phyloP scores from a whole-genome alignment of 2,888 invertebrate species.

The Plemyria rubiginata region DNA sequence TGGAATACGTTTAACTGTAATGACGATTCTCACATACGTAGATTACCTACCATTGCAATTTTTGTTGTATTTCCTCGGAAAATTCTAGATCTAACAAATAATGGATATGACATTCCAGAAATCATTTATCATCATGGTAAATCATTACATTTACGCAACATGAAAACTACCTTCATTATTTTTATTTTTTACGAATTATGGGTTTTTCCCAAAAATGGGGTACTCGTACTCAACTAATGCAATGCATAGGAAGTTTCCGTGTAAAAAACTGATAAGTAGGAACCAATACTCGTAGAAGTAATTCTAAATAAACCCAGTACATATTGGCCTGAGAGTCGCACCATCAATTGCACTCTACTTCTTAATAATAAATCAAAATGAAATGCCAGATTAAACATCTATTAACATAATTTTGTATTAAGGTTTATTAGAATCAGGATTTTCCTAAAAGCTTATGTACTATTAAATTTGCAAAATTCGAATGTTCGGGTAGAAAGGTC shows the following conservation, averaged over 20 bases:
- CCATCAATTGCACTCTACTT: background rate
- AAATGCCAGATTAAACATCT: too few species aligned
- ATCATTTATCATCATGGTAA: too few species aligned
- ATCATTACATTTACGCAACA: too few species aligned
- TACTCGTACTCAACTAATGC: background rate
- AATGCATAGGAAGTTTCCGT: conserved; percentile 16
- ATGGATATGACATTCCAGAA: background rate
- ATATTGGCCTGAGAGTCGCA: background rate
- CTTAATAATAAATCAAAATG: background rate
- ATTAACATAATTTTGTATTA: background rate
- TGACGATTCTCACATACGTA: conserved; percentile 22
- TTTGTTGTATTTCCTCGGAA: background rate
- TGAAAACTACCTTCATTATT: too few species aligned
- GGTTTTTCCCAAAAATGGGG: background rate
- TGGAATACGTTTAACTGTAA: conserved; percentile 28
- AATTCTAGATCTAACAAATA: background rate
- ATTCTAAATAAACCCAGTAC: background rate
- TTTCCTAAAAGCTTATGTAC: background rate
- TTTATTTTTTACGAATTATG: too few species aligned
- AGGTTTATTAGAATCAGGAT: background rate
- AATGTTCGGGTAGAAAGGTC: conserved; percentile 5
- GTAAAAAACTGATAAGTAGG: conserved; percentile 13
- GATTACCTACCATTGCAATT: too few species aligned
- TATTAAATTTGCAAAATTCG: background rate
- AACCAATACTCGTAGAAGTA: background rate